Percentiles rank a stretch among this genome's conserved stretches.
Evolutionary conservation across 2,888 invertebrate species (phyloP).

Genomic region (Pteria penguin): DNA sequence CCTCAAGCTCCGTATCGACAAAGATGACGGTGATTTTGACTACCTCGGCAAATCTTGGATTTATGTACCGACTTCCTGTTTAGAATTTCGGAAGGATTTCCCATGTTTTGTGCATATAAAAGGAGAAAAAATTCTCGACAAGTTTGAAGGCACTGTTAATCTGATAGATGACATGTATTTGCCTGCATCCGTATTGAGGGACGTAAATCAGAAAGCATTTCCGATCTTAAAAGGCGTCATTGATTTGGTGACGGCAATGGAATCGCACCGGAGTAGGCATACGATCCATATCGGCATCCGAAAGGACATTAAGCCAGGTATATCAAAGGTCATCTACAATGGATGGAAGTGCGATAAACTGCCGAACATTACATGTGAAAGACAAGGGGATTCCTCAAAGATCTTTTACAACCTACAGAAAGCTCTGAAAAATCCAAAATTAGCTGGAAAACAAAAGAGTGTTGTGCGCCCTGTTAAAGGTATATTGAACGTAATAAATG

Average conservation of each 20-base stretch:
- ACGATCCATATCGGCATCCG: neutral
- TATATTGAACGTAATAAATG: neutral
- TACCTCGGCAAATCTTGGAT: slow-evolving; percentile 49
- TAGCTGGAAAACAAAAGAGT: neutral
- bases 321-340: neutral
- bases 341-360: neutral
- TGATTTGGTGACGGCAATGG: neutral
- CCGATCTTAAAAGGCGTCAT: slow-evolving; percentile 4
- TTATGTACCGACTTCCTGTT: slow-evolving; percentile 38
- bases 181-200: slow-evolving; percentile 19
- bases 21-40: slow-evolving; percentile 53
- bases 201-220: slow-evolving; percentile 19
- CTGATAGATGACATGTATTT: slow-evolving; percentile 33
- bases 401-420: neutral
- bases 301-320: slow-evolving; percentile 32
- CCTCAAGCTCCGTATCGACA: slow-evolving; percentile 41
- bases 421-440: neutral
- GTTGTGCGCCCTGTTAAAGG: neutral
- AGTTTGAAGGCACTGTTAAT: neutral
- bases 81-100: slow-evolving; percentile 41
- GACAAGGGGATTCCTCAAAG: neutral
- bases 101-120: slow-evolving; percentile 50
- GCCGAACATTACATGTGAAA: neutral
- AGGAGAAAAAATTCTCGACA: slow-evolving; percentile 17
- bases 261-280: neutral